A percentile compares a stretch with the other conserved stretches of the same genome.
Conservation (phyloP, 2,888 invertebrate species). For the Patella ulyssiponensis region DNA sequence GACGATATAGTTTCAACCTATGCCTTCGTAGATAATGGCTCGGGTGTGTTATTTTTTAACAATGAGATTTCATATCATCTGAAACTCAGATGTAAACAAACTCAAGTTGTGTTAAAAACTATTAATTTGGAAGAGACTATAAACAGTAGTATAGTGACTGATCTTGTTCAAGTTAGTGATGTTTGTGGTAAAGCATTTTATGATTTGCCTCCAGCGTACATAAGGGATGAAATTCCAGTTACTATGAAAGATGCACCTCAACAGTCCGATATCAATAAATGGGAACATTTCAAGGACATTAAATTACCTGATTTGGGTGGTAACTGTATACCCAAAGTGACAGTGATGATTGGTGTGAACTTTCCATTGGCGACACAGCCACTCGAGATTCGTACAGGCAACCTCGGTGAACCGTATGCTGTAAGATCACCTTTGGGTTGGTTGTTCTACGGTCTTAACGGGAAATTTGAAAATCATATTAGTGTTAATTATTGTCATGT, state of each 20-base stretch:
- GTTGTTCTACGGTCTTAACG: slow-evolving; percentile 27
- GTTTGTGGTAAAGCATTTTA: neutral
- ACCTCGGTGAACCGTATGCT: slow-evolving; percentile 27
- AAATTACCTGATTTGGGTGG: neutral
- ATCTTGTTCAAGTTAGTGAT: neutral
- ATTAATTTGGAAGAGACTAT: neutral
- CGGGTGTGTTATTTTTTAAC: neutral
- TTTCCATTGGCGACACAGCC: slow-evolving; percentile 8
- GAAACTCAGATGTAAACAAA: neutral
- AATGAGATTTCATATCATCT: neutral
- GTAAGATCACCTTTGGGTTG: slow-evolving; percentile 26
- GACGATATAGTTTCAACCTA: neutral
- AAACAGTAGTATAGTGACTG: neutral
- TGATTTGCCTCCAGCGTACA: neutral
- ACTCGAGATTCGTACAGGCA: neutral
- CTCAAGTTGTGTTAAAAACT: neutral
- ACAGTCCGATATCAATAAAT: slow-evolving; percentile 12
- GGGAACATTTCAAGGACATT: slow-evolving; percentile 6
- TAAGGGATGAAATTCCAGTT: neutral
- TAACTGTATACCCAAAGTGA: neutral
- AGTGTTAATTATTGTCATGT: slow-evolving; percentile 16
- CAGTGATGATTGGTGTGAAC: slow-evolving; percentile 10
- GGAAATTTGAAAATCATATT: neutral
- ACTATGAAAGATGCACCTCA: neutral
- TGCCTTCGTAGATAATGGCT: slow-evolving; percentile 1